Evolutionary conservation across 2,797 vertebrate species (phyloP).

Genomic region (Meriones psammophilus): DNA sequence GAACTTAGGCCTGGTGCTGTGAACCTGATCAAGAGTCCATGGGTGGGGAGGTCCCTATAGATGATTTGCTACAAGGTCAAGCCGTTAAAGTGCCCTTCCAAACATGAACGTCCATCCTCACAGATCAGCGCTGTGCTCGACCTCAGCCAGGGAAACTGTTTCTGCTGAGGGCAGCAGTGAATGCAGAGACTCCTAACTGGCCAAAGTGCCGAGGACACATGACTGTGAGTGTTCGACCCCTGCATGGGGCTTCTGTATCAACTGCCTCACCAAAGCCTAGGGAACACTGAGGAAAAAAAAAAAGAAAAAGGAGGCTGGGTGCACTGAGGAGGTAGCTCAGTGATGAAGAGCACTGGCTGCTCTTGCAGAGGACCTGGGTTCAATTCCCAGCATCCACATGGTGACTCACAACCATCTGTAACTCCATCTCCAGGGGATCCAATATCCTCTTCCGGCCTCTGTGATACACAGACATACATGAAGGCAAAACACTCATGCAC

Average conservation of each 20-base stretch:
- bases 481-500: not conserved
- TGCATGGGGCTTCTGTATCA: not conserved
- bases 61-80: not conserved
- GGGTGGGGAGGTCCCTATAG: not conserved
- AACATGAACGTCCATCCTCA: not conserved
- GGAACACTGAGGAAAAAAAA: not conserved
- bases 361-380: not conserved
- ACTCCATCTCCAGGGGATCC: not conserved
- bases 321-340: not conserved
- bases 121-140: not conserved
- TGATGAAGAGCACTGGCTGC: not conserved
- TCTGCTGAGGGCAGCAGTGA: not conserved
- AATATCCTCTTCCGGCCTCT: not conserved
- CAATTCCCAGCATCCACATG: not conserved
- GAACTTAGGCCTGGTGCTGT: not conserved
- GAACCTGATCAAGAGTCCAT: not conserved
- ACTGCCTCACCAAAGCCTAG: not conserved
- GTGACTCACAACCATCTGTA: not conserved
- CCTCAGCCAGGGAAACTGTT: not conserved
- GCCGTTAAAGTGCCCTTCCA: not conserved
- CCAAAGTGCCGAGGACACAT: not conserved
- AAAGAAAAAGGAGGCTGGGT: not conserved
- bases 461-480: not conserved
- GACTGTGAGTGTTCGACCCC: too few species aligned
- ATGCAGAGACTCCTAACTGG: not conserved